phyloP scores from a whole-genome alignment of 2,113 vertebrate species.

The Sceloporus tristichus region DNA sequence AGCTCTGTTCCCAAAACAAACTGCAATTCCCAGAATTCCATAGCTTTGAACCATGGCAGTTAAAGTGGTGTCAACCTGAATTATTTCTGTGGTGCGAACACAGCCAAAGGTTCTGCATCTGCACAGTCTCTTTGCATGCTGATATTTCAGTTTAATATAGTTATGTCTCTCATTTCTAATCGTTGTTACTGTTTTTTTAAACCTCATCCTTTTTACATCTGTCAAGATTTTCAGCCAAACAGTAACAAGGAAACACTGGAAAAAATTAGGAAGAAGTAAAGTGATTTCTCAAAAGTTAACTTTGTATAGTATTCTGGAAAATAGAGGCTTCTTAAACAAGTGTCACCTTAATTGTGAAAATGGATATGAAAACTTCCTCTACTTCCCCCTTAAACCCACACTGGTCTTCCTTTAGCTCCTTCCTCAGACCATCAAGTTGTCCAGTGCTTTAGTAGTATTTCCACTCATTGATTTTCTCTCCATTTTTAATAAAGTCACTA shows the following conservation, averaged over 20 bases:
- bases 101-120: too few relatives aligned
- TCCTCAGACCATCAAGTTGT: conserved; percentile 7
- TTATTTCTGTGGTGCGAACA: too few relatives aligned
- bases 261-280: neutral
- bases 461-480: conserved; percentile 24
- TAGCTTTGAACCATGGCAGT: too few relatives aligned
- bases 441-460: conserved; percentile 4
- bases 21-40: too few relatives aligned
- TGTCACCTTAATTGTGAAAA: conserved; percentile 1
- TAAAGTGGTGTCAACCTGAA: too few relatives aligned
- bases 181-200: too few relatives aligned
- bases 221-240: conserved; percentile 22
- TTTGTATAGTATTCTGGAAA: neutral
- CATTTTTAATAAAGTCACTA: conserved; percentile 50
- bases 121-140: too few relatives aligned
- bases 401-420: neutral
- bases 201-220: neutral
- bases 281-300: conserved; percentile 14
- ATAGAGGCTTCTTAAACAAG: neutral
- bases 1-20: too few relatives aligned
- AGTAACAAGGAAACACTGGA: neutral
- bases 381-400: neutral
- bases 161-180: too few relatives aligned
- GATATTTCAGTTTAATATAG: too few relatives aligned
- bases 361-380: neutral